Conservation (phyloP, 2,797 vertebrate species). For the Calcarius lapponicus region DNA sequence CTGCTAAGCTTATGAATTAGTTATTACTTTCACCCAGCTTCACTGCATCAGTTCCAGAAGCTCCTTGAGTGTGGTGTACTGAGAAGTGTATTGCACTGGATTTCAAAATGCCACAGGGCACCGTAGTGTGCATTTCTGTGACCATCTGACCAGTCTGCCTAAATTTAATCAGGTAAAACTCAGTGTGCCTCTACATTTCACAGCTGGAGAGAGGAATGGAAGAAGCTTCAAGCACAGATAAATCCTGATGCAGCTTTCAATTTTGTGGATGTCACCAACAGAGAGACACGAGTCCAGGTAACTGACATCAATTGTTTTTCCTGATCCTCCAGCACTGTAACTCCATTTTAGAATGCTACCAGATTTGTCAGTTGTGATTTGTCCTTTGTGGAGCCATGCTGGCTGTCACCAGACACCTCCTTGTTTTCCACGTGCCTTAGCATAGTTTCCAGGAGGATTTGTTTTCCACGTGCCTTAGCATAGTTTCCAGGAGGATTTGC, state of each 20-base stretch:
- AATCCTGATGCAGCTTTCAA: background rate
- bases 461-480: background rate
- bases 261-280: background rate
- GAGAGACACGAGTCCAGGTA: background rate
- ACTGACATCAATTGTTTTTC: background rate
- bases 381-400: background rate
- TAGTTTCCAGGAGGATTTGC: background rate
- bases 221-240: background rate
- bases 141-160: background rate
- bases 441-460: background rate
- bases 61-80: background rate
- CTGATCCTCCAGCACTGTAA: background rate
- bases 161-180: background rate
- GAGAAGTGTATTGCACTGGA: background rate
- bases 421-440: background rate
- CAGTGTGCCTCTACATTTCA: background rate
- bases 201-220: background rate
- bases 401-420: background rate
- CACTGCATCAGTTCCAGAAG: background rate
- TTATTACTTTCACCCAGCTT: background rate
- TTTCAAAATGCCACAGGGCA: background rate
- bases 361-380: background rate
- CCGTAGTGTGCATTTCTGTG: background rate
- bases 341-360: background rate
- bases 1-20: background rate